Evolutionary conservation across 1,140 invertebrate genomes (phyloP), one percentile per base, ranked within the genome.

Genomic region (Ceratitis capitata): DNA sequence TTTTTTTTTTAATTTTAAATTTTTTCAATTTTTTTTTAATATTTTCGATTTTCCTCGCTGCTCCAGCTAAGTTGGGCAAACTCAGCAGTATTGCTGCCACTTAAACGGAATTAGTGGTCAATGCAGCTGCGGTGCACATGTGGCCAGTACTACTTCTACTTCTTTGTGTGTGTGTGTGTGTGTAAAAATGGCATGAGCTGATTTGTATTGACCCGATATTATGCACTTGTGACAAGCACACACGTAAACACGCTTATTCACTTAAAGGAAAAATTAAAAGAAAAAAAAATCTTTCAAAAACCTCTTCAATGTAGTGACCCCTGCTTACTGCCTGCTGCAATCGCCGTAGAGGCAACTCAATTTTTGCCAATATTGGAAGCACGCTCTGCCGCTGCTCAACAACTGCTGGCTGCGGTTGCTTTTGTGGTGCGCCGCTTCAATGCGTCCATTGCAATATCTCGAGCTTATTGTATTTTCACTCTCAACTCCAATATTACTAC

Each of bases 201-300:
- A 78, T 78, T 78, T 78, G 69, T 78, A 78, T 78, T 78, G 69
- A 78, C 69, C 69, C 39, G 69, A 78, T 78, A 78, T 78, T 78
- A 78, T 78, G 69, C 69, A 47, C 69, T 78, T 78, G 39, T 78
- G 69, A 23, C 23, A 45, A 35, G 45, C 69, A 74, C n/a, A 45
- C 39, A 78, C 16, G 4, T 39, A 12, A 9, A 42, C 32, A 42
- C 58, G 4, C 0, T 0, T 32, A 61, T 12, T n/a, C n/a, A n/a
- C n/a, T n/a, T n/a, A n/a, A n/a, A n/a, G n/a, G n/a, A n/a, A n/a
- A n/a, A n/a, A 61, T 14, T 9, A 9, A 61, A 1, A 29, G 1
- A 5, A 23, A 23, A 1, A 10, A 26, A 69, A 35, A 4, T 35
- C 6, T 12, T 74, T 45, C 26, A 39, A 47, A 78, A 45, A 78